Evolutionary conservation across 92 coral and sea anemone species (phyloP).

Genomic region (Parazoanthus atlanticus): DNA sequence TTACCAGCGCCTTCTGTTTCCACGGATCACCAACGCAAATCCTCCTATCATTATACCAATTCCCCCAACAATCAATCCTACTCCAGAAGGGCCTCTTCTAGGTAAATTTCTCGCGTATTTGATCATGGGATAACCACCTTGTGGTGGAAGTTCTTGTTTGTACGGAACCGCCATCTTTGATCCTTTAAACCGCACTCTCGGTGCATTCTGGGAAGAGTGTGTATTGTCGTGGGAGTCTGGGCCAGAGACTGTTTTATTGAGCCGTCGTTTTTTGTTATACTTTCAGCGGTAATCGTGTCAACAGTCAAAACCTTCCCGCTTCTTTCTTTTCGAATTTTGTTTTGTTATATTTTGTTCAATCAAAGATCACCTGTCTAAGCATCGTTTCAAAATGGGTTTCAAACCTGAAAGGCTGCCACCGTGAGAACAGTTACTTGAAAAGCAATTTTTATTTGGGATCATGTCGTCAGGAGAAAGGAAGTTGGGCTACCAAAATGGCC

Average conservation of each 20-base stretch:
- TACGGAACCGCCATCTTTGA: constrained; percentile 92
- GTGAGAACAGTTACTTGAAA: not conserved
- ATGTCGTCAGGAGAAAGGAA: constrained; percentile 45
- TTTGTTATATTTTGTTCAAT: not conserved
- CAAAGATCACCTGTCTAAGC: not conserved
- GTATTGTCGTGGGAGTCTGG: constrained; percentile 1
- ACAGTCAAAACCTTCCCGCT: constrained; percentile 36
- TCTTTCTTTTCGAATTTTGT: constrained; percentile 21
- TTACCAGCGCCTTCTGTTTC: constrained; percentile 93
- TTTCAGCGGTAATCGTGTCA: constrained; percentile 42
- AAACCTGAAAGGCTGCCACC: not conserved
- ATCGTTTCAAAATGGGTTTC: not conserved
- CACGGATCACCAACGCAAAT: constrained; percentile 85
- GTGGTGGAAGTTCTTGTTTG: constrained; percentile 94
- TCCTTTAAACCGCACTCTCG: not conserved
- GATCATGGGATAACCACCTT: constrained; percentile 97
- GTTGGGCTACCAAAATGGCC: constrained; percentile 26
- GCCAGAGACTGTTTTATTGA: constrained; percentile 7
- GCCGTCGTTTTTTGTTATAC: constrained; percentile 18
- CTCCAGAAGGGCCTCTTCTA: constrained; percentile 92
- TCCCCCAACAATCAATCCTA: constrained; percentile 79
- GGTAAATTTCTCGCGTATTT: constrained; percentile 84
- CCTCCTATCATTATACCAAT: constrained; percentile 89
- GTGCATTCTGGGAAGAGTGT: constrained; percentile 44
- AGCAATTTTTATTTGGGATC: not conserved